Conservation (phyloP, 1,140 invertebrate genomes). For the Agrypnia vestita region DNA sequence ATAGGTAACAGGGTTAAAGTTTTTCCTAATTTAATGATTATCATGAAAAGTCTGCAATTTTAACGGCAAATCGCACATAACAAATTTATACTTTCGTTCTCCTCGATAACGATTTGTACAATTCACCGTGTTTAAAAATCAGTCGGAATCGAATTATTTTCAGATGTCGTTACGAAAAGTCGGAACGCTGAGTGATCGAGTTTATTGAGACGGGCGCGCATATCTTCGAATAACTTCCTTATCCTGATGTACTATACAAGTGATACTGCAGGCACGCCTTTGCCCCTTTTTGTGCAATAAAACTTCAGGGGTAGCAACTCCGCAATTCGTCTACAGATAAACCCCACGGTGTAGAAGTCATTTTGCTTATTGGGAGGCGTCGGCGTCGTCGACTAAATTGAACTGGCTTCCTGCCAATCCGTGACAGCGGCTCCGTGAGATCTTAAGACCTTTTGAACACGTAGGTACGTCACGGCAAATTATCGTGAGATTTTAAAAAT, state of each 20-base stretch:
- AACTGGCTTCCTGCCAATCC: constrained; percentile 29
- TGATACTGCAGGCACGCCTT: constrained; percentile 1
- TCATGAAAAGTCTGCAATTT: no score
- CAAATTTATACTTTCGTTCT: no score
- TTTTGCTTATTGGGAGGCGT: constrained; percentile 33
- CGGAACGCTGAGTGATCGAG: neutral
- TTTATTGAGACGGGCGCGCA: neutral
- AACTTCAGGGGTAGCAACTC: neutral
- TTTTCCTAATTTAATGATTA: no score
- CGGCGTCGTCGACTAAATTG: constrained; percentile 13
- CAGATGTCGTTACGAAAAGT: no score
- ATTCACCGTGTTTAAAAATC: no score
- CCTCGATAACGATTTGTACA: no score
- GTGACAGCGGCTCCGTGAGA: neutral
- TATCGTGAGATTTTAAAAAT: neutral
- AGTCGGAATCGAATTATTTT: no score
- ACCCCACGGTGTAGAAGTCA: constrained; percentile 14
- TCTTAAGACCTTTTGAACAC: no score
- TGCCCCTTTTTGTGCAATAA: constrained; percentile 12
- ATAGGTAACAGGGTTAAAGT: no score
- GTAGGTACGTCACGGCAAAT: constrained; percentile 11
- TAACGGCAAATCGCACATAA: no score
- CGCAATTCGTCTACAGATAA: neutral
- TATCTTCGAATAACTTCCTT: neutral
- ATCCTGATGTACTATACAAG: neutral